phyloP scores from a whole-genome alignment of 2,113 vertebrate genomes.

The Todiramphus saurophagus region DNA sequence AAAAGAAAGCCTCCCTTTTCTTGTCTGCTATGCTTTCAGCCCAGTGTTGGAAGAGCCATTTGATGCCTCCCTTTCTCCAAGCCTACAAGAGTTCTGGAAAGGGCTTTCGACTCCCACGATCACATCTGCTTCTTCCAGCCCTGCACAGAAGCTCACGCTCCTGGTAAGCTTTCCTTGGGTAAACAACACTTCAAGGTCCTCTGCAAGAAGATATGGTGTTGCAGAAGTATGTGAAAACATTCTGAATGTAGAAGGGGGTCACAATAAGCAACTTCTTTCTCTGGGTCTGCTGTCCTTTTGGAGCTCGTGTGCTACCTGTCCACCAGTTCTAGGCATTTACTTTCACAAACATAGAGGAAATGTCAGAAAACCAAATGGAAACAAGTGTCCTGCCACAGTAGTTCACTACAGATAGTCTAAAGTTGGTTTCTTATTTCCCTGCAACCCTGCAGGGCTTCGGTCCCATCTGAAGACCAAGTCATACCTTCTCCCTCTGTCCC shows the following conservation, averaged over 20 bases:
- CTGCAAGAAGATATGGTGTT: not conserved
- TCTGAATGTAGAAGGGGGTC: not conserved
- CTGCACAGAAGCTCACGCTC: not conserved
- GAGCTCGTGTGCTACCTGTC: not conserved
- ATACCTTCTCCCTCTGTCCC: not conserved
- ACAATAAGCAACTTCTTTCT: not conserved
- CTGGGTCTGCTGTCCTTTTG: not conserved
- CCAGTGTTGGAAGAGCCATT: not conserved
- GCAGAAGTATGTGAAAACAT: rapidly evolving
- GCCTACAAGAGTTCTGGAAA: conserved; percentile 17
- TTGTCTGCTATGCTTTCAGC: not conserved
- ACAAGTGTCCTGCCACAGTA: not conserved
- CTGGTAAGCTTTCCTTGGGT: not conserved
- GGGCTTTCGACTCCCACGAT: conserved; percentile 4
- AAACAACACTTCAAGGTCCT: not conserved
- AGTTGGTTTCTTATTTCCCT: not conserved
- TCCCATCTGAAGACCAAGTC: not conserved
- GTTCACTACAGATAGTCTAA: not conserved
- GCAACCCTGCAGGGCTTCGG: not conserved
- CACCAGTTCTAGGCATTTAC: not conserved
- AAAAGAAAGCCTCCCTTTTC: not conserved
- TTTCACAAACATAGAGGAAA: not conserved
- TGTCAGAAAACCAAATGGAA: not conserved
- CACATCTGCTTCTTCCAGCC: conserved; percentile 46
- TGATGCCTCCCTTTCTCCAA: conserved; percentile 12